Evolutionary conservation across 1,140 invertebrate species (phyloP), one percentile per base, ranked within the genome.

Genomic region (Drosophila funebris): DNA sequence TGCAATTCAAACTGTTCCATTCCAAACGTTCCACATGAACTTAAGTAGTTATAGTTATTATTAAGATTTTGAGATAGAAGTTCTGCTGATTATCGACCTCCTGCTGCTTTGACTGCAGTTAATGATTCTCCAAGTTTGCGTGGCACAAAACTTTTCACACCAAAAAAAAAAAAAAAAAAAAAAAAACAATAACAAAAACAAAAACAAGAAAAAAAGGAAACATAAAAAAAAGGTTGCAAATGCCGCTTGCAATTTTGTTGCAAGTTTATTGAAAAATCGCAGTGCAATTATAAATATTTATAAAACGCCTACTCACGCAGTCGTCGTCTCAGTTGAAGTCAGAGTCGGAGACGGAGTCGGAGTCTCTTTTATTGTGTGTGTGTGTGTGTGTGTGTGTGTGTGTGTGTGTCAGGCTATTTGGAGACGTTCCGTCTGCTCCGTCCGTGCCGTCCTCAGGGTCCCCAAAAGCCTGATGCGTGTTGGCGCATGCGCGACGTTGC

Each of bases 241-340:
- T 66, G 53, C 41, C 20, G 33, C 46, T 50, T 53, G 61, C 61
- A 76, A 56, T 54, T 73, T 68, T 69, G 44, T 54, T 62, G 67
- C 58, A 54, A 54, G 57, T 60, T 62, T 63, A 70, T 70, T 70
- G 67, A 63, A 70, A 70, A 62, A 46, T 62, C 46, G 50, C 61
- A 73, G 63, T 24, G 61, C 62, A 64, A 77, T 73, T 81, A 77
- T 81, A 81, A 82, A 77, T 81, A 82, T 77, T 82, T 82, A 81
- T 82, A 64, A 66, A 62, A 57, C 69, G 16, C 69, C 69, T 20
- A 60, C 63, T 31, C 69, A 72, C 48, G 58, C 58, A 46, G 44
- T 36, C 43, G 13, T 50, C 0, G 16, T 50, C 0, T 4, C 37
- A 52, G 29, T 50, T 16, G 46, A 6, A 14, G 24, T 13, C 9